phyloP scores from a whole-genome alignment of 2,888 invertebrate genomes.

The Himalopsyche kuldschensis region DNA sequence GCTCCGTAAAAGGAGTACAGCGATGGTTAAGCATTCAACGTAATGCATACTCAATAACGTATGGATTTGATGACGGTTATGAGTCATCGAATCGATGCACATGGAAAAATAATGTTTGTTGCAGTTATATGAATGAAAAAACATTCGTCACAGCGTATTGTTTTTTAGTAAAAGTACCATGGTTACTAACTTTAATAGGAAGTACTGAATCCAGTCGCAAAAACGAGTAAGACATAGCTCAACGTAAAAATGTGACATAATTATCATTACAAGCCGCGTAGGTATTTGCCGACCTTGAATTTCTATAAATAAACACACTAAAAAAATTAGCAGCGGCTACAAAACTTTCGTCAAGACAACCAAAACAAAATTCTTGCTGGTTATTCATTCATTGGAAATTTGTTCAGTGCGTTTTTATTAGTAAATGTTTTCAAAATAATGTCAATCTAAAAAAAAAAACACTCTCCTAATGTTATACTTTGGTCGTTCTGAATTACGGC shows the following conservation, averaged over 20 bases:
- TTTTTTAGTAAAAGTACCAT: too few relatives aligned
- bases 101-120: background rate
- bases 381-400: too few relatives aligned
- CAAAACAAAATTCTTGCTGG: too few relatives aligned
- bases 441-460: too few relatives aligned
- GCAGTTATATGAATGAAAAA: background rate
- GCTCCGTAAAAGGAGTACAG: background rate
- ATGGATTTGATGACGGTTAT: background rate
- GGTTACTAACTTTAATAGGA: too few relatives aligned
- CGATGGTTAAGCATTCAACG: background rate
- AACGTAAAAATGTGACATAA: background rate
- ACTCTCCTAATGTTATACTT: too few relatives aligned
- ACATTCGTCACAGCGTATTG: too few relatives aligned
- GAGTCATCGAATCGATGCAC: background rate
- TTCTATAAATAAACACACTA: background rate
- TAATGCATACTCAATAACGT: background rate
- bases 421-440: too few relatives aligned
- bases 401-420: too few relatives aligned
- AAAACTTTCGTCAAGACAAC: background rate
- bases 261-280: background rate
- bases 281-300: background rate
- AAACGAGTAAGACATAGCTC: background rate
- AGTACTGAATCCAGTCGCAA: background rate
- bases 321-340: background rate
- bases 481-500: too few relatives aligned